Base-by-base conservation (phyloP, 37 sponge, comb jelly and placozoan species). In the Eunapius fragilis region DNA sequence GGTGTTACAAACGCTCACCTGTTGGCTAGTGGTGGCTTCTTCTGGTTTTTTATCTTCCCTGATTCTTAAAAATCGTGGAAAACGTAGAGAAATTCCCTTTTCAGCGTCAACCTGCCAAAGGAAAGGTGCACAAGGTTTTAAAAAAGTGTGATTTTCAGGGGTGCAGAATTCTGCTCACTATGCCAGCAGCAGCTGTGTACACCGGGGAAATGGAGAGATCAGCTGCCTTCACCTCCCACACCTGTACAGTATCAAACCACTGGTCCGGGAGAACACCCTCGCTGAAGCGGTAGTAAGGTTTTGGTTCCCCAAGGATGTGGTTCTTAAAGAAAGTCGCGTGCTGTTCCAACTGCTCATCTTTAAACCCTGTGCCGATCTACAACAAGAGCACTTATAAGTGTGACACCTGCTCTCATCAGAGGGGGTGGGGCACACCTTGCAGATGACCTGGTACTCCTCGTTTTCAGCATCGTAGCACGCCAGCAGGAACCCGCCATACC, bases 201-300 rank as follows among this genome's bases (percentile, higher is more conserved):
- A 96, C 92, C 0, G 99, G 99, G 33, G 99, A 98, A 72, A 98
- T 92, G 69, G 97, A 92, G 47, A 98, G 80, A 79, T 98, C 99
- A 74, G 99, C 99, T 37, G 96, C 98, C 75, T 97, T 96, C 67
- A 98, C 95, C 75, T 98, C 99, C 99, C 99, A 98, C 33, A 98
- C 99, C 90, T 95, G 88, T 11, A 91, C 87, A 73, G 94, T 70
- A 25, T 98, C 99, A 82, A 98, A 97, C 99, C 99, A 98, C 37
- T 93, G 94, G 58, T 98, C 97, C 2, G 99, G 96, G 12, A 68
- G 75, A 9, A 77, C 87, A 4, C 90, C 81, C 33, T 87, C 89
- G 67, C 86, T 93, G 86, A 70, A 74, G 69, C 86, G 84, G 77
- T 98, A 98, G 92, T 98, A 98, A 34, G 94, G 77, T 81, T 93